Evolutionary conservation across 2,113 vertebrate genomes (phyloP), one percentile per base, ranked within the genome.

Genomic region (Cavia porcellus): DNA sequence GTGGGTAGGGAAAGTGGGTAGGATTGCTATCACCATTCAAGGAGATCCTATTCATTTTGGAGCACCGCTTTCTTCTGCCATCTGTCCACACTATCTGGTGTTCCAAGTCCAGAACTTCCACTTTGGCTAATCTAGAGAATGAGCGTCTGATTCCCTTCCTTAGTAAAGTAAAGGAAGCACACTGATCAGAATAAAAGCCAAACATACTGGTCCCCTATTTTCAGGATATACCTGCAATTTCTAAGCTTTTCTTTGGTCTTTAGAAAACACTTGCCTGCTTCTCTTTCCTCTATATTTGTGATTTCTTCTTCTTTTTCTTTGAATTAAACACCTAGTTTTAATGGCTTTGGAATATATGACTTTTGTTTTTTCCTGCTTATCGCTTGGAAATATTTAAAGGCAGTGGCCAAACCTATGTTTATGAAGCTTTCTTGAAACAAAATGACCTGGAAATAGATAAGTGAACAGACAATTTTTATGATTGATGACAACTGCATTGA

Each of bases 271-370:
- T 2, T 57, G 35, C 17, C 72, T 66, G 20, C 35, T 28, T 47
- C 32, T 25, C 3, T 14, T 20, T 45, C 14, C 25, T 35, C 66
- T 30, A 62, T 5, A 9, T 1, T 1, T 10, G 10, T 20, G 55
- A 96, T 74, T 94, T 80, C 28, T 64, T 5, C 24, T 7, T 64
- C 5, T 90, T 90, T 81, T 35, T 81, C 14, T 47, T 94, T 55
- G 62, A 86, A 77, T 61, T 52, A 86, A 92, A 55, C 30, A 90
- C 61, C 45, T 87, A 79, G 32, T 81, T 55, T 96, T 20, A 93
- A 28, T 94, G 57, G 17, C 28, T 92, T 50, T 66, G 38, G 0
- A 30, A 38, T 85, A 64, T 68, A 30, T 24, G 20, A 7, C 15
- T 55, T 81, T 91, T 89, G 9, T 85, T 55, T 75, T 10, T 70